Conservation (phyloP, 2,113 vertebrate species). For the Paralichthys olivaceus region DNA sequence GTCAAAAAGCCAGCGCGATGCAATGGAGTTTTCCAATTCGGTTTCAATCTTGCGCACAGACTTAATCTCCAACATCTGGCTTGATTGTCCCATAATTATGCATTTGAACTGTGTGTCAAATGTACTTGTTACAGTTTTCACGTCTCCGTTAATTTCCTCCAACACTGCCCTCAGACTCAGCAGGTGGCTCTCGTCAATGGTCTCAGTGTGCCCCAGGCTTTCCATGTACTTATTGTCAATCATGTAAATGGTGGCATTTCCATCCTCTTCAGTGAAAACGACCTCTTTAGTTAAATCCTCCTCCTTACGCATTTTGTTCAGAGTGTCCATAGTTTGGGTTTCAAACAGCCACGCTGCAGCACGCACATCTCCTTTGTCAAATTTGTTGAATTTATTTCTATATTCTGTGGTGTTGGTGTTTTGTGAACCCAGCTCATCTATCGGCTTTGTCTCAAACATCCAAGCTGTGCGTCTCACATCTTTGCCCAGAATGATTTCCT, state of each 20-base stretch:
- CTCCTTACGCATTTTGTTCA: slow-evolving; percentile 84
- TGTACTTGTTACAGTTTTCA: slow-evolving; percentile 86
- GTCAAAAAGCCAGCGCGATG: slow-evolving; percentile 88
- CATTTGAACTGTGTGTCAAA: slow-evolving; percentile 89
- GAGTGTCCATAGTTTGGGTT: slow-evolving; percentile 85
- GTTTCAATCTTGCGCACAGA: slow-evolving; percentile 87
- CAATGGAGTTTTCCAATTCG: slow-evolving; percentile 85
- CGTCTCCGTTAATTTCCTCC: slow-evolving; percentile 86
- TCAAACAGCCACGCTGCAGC: slow-evolving; percentile 87
- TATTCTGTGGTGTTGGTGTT: slow-evolving; percentile 66
- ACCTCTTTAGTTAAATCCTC: slow-evolving; percentile 79
- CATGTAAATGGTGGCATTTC: slow-evolving; percentile 86
- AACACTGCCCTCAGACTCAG: slow-evolving; percentile 86
- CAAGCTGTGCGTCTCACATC: slow-evolving; percentile 87
- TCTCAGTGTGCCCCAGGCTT: slow-evolving; percentile 85
- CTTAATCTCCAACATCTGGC: slow-evolving; percentile 88
- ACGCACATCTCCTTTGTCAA: slow-evolving; percentile 83
- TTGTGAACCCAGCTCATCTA: slow-evolving; percentile 73
- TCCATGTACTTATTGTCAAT: slow-evolving; percentile 88
- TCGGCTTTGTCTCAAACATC: slow-evolving; percentile 91
- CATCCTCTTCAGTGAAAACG: slow-evolving; percentile 83
- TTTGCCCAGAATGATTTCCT: slow-evolving; percentile 86
- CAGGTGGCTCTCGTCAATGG: slow-evolving; percentile 85
- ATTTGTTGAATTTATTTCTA: slow-evolving; percentile 81
- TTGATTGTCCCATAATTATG: slow-evolving; percentile 86